Evolutionary conservation across 2,113 vertebrate genomes (phyloP), one percentile per base, ranked within the genome.

Genomic region (Amblyornis subalaris): DNA sequence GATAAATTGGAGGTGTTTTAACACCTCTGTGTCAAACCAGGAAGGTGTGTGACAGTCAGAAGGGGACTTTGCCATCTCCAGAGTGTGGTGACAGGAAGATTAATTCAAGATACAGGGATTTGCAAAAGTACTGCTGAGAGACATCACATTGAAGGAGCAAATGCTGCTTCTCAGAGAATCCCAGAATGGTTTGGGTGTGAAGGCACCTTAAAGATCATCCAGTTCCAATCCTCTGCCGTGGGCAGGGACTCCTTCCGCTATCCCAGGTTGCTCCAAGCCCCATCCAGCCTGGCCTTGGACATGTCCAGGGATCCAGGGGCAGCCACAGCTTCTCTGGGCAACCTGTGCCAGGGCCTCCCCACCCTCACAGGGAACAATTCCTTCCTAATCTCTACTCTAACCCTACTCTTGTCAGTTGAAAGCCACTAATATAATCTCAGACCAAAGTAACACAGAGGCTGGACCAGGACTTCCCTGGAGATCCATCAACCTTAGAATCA

Each of bases 191-290:
- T 88, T 53, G 69, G 38, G 14, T 40, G 60, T 17, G n/a, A 61
- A 53, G 11, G 10, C 45, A 53, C 3, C 5, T 67, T 38, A 18
- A 81, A 60, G 3, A 2, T 31, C 10, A 51, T 10, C 20, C 36
- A 9, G 0, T 60, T 0, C 51, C 10, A 33, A 38, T 38, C 22
- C 47, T 1, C 10, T 21, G 44, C 13, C 45, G 2, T 29, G 38
- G 33, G 12, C 24, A 35, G 45, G 61, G 69, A 40, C 77, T n/a
- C 23, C 19, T 81, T 0, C 69, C 69, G 53, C 23, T n/a, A 6
- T 28, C 6, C 61, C 77, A 66, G 86, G 24, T 3, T 45, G 38
- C 45, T 89, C 69, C 38, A 9, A 35, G 7, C 44, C 44, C 33
- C 15, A 12, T 36, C 58, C 67, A 89, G 0, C 53, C 76, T 60